Evolutionary conservation across 2,888 invertebrate species (phyloP), one percentile per base, ranked within the genome.

Genomic region (Phoronis australis): DNA sequence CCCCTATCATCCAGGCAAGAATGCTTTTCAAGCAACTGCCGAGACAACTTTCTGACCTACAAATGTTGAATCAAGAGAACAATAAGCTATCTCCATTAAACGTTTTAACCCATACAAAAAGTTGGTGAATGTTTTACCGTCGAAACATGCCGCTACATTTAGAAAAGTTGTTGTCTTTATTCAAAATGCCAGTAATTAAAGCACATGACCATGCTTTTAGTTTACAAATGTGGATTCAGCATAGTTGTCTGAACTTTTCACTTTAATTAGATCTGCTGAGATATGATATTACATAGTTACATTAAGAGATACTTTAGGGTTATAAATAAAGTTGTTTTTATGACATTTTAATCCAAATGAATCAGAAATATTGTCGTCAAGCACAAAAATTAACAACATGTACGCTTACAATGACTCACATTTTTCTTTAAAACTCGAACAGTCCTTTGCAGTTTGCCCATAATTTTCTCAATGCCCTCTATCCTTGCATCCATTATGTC

Each of bases 401-500:
- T n/a, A 35, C 15, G 39, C 21, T 12, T 2, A 6, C 15, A 20
- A 21, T 38, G 23, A 35, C 58, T 53, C 57, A 72, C 73, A 68
- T 80, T 80, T 61, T 79, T 76, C 60, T 80, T 76, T 56, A 83
- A 67, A 50, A 80, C 79, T 57, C 79, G 78, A 20, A 84, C 69
- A 40, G 80, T 80, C 57, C 79, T 79, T 51, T 81, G 80, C 64
- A 83, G 78, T 49, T 76, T 75, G 42, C 78, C 76, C 39, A 84
- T 75, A 2, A 80, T 68, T 35, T 76, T 79, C 65, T 83, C 83
- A 49, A 84, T 71, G 5, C 82, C 83, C 52, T 80, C 71, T 20
- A 78, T 65, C 23, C 74, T 57, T 22, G 58, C 59, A 45, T 75
- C 73, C 45, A 74, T 56, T 12, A 62, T 51, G 25, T 69, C 65